These are phyloP conservation scores for Orchesella flavescens DNA, from an alignment of 2,888 invertebrate genomes.

Conservation along the genomic window DNA sequence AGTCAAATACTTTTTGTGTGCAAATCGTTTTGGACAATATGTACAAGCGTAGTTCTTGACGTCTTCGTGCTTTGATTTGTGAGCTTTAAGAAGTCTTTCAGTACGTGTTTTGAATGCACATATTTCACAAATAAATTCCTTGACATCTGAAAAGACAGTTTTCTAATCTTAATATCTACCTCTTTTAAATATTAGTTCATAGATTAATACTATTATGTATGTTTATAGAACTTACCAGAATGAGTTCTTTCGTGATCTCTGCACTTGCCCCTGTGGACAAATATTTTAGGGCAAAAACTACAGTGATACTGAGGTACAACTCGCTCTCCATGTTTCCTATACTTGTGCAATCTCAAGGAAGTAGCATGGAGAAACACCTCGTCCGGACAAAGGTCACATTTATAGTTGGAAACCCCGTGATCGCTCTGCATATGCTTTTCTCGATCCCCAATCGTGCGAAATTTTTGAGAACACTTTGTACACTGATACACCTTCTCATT, in stretches of 20 bases:
- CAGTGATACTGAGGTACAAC: too few relatives aligned
- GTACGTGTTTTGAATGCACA: not conserved
- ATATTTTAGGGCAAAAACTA: too few relatives aligned
- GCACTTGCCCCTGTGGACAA: too few relatives aligned
- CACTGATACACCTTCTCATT: not conserved
- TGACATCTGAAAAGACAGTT: not conserved
- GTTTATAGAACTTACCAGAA: too few relatives aligned
- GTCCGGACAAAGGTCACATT: too few relatives aligned
- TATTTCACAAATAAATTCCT: not conserved
- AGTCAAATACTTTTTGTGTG: not conserved
- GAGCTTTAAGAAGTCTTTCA: not conserved
- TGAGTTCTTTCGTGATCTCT: too few relatives aligned
- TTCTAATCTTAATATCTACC: too few relatives aligned
- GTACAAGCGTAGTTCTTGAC: not conserved
- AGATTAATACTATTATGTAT: too few relatives aligned
- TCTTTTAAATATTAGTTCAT: too few relatives aligned
- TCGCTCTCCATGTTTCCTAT: not conserved
- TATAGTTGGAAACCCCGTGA: too few relatives aligned
- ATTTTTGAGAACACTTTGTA: not conserved
- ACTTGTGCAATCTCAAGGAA: not conserved
- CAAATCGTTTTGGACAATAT: not conserved
- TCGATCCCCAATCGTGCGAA: too few relatives aligned
- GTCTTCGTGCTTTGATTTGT: not conserved
- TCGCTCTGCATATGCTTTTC: too few relatives aligned
- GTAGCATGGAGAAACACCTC: not conserved